These are phyloP conservation scores for Branchinecta lynchi DNA, from an alignment of 1,140 invertebrate genomes.

Conservation along the genomic window DNA sequence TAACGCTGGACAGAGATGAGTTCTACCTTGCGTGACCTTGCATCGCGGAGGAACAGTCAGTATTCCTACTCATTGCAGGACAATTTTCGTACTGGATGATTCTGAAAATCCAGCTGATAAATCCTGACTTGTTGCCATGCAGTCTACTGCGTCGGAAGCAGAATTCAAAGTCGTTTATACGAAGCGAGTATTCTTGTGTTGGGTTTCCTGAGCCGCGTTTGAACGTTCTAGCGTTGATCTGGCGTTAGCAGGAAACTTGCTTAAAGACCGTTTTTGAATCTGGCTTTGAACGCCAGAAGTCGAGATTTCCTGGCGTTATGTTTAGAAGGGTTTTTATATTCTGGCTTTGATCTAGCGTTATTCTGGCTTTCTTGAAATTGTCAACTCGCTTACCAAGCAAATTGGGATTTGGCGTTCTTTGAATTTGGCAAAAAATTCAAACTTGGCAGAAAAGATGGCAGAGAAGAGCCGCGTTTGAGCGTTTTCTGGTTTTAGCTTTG, in stretches of 20 bases:
- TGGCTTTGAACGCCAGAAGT: constrained; percentile 5
- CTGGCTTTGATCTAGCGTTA: constrained; percentile 8
- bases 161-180: too few species aligned
- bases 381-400: background rate
- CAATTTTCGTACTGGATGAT: too few species aligned
- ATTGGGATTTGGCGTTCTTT: constrained; percentile 5
- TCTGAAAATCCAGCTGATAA: too few species aligned
- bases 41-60: too few species aligned
- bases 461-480: too few species aligned
- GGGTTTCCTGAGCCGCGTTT: constrained; percentile 1
- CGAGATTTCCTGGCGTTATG: constrained; percentile 4
- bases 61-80: too few species aligned
- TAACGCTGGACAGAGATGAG: too few species aligned
- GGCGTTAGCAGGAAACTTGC: constrained; percentile 4
- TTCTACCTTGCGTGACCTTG: too few species aligned
- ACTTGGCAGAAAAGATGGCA: constrained; percentile 8
- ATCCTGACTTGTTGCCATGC: too few species aligned
- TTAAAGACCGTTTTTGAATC: constrained; percentile 7
- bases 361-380: constrained; percentile 6
- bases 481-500: too few species aligned
- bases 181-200: too few species aligned
- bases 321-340: constrained; percentile 10
- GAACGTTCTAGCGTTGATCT: background rate
- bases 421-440: background rate
- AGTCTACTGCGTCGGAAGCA: too few species aligned